Conservation (phyloP, 2,797 vertebrate genomes). For the Uromys caudimaculatus region DNA sequence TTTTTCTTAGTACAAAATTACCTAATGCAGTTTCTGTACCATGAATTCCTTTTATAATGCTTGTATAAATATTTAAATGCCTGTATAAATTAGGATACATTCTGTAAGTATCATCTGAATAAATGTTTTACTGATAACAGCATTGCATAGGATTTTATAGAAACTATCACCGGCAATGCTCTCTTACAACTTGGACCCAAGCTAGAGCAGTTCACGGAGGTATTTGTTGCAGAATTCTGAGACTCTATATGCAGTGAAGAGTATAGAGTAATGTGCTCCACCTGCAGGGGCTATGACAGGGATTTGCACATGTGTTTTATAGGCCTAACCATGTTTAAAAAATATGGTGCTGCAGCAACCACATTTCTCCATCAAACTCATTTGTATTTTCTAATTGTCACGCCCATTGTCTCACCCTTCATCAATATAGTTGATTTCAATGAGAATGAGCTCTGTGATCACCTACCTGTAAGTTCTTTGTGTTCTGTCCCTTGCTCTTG, state of each 20-base stretch:
- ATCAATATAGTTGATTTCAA: background rate
- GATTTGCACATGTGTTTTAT: background rate
- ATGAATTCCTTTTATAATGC: slow-evolving; percentile 30
- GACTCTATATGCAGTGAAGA: background rate
- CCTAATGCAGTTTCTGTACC: background rate
- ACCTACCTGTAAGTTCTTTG: background rate
- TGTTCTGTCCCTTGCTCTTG: background rate
- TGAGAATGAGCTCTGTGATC: background rate
- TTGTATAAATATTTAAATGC: background rate
- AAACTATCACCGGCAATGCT: background rate
- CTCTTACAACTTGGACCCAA: background rate
- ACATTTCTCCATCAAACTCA: background rate
- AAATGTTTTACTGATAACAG: slow-evolving; percentile 5
- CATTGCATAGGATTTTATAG: background rate
- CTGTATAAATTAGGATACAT: slow-evolving; percentile 38
- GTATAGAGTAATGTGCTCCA: background rate
- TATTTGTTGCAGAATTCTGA: background rate
- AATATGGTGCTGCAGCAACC: background rate
- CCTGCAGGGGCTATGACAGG: background rate
- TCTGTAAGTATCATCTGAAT: background rate
- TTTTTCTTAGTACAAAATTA: slow-evolving; percentile 38
- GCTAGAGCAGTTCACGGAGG: background rate
- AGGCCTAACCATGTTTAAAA: background rate
- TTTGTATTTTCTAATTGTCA: background rate
- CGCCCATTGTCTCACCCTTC: background rate